phyloP scores from a whole-genome alignment of 2,113 vertebrate genomes.

The Chaetops frenatus region DNA sequence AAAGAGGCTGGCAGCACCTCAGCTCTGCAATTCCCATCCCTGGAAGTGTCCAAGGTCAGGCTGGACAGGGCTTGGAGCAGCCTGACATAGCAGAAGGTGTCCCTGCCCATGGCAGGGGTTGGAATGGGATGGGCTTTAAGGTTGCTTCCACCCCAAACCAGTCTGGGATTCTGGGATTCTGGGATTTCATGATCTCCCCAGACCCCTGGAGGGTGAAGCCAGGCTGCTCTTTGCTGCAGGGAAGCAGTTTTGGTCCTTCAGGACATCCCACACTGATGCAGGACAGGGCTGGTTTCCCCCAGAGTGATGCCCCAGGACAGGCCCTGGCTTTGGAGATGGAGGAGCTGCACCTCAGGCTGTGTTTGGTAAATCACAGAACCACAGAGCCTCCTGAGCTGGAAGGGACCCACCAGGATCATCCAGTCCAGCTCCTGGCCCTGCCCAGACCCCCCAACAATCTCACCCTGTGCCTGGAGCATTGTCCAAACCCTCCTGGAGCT shows the following conservation, averaged over 20 bases:
- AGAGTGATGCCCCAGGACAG: background rate
- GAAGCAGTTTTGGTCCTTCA: background rate
- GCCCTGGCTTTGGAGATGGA: background rate
- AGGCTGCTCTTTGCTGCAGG: background rate
- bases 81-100: background rate
- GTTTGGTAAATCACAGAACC: background rate
- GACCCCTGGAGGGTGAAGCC: background rate
- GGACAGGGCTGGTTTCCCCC: background rate
- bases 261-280: background rate
- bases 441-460: background rate
- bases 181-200: background rate
- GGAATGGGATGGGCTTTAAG: background rate
- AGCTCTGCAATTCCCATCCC: background rate
- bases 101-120: too few relatives aligned
- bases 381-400: background rate
- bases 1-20: background rate
- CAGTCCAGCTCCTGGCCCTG: background rate
- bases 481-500: background rate
- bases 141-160: background rate
- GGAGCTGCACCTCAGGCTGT: background rate
- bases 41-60: background rate
- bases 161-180: background rate
- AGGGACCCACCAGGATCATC: background rate
- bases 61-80: background rate
- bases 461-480: rapidly evolving